Evolutionary conservation across 2,888 invertebrate genomes (phyloP), one percentile per base, ranked within the genome.

Genomic region (Beris chalybata): DNA sequence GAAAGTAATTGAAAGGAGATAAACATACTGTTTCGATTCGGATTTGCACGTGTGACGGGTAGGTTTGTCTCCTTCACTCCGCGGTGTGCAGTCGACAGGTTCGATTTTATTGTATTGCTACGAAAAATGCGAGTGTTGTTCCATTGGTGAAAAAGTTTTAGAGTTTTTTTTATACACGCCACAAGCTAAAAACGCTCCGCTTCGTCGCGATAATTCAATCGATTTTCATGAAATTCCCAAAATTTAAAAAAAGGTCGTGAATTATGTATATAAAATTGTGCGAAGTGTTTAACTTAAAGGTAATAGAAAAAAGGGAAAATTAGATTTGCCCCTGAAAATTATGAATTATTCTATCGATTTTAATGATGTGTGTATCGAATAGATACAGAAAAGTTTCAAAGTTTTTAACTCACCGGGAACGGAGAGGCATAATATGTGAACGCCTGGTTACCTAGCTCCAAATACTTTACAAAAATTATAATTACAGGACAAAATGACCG

Each of bases 251-350:
- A 52, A 61, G 43, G 61, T 22, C 61, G 61, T 22, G 61, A 64
- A 69, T 64, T 53, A 69, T 66, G 66, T 64, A 59, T 52, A 64
- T 55, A 48, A 53, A 54, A 22, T 64, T 59, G 69, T 58, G 64
- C 59, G 66, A 64, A 61, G 7, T 59, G 64, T 69, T 66, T 58
- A 47, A 64, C 32, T 61, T 66, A 61, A 69, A 69, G 69, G 69
- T 69, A 69, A 69, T 52, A 9, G 48, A 13, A 7, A 31, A 30
- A 53, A 52, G 11, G 61, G 12, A 52, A 30, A 12, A 15, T 50
- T 32, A 52, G 48, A 52, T 52, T 61, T 43, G 38, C 47, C 61
- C 15, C 31, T 48, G 31, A 50, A 38, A 32, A 48, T 59, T 50
- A 43, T 38, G 59, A 32, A n/a, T 61, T 52, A 50, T 56, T 13